Percentiles rank a stretch among this genome's conserved stretches.
These are phyloP conservation scores for Siniperca obscura DNA, from an alignment of 2,797 vertebrate species.

Conservation along the genomic window DNA sequence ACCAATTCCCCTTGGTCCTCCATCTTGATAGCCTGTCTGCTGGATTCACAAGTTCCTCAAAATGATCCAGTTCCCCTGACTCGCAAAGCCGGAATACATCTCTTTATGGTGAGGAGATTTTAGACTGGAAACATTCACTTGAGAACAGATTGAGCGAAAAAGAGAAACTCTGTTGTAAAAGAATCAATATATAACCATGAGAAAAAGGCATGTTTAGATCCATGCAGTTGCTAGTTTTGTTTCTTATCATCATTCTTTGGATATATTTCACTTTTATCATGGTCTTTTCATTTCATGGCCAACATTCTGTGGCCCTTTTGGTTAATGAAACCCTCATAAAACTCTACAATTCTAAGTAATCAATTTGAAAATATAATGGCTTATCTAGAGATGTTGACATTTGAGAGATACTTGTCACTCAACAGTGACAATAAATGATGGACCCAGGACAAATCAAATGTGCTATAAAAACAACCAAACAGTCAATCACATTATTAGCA, in stretches of 20 bases:
- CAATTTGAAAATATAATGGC: neutral
- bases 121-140: constrained; percentile 15
- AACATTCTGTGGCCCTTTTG: neutral
- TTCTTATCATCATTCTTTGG: neutral
- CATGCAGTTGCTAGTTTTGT: neutral
- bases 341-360: neutral
- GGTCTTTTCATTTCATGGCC: neutral
- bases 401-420: neutral
- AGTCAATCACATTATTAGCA: neutral
- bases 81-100: neutral
- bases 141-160: neutral
- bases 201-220: neutral
- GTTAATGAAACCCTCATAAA: neutral
- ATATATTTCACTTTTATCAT: neutral
- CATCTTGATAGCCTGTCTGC: constrained; percentile 24
- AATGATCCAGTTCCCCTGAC: neutral
- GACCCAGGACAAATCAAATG: neutral
- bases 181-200: neutral
- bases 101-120: constrained; percentile 9
- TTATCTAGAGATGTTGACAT: neutral
- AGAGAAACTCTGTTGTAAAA: constrained; percentile 8
- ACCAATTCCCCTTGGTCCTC: constrained; percentile 5
- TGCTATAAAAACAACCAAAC: neutral
- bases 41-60: constrained; percentile 22
- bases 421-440: neutral